Conservation (phyloP, 2,797 vertebrate species). For the Sebastes glaucus region DNA sequence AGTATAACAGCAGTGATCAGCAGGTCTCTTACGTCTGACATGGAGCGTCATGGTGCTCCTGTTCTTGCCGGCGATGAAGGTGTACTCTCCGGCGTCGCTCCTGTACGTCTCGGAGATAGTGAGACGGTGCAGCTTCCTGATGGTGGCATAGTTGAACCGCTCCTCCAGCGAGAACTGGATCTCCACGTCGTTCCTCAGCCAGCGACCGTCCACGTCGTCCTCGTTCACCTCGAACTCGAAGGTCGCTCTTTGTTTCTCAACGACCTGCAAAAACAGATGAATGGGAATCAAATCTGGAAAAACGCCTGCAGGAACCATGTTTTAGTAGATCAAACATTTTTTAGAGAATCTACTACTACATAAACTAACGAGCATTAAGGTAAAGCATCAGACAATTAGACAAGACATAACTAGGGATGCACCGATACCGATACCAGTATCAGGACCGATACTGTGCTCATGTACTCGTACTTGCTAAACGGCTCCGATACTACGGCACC, state of each 20-base stretch:
- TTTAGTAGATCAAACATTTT: background rate
- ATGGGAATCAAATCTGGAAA: background rate
- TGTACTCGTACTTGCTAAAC: too few relatives aligned
- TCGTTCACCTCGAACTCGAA: conserved; percentile 91
- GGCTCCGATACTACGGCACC: too few relatives aligned
- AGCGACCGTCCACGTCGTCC: conserved; percentile 91
- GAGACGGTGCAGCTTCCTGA: conserved; percentile 85
- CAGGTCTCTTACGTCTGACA: conserved; percentile 88
- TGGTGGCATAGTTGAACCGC: conserved; percentile 83
- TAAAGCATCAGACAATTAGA: background rate
- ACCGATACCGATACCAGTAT: too few relatives aligned
- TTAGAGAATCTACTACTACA: background rate
- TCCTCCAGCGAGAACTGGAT: conserved; percentile 87
- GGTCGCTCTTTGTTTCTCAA: conserved; percentile 80
- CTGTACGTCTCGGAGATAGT: conserved; percentile 81
- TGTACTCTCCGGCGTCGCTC: conserved; percentile 89
- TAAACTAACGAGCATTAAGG: background rate
- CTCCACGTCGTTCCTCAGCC: conserved; percentile 93
- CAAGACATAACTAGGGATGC: background rate
- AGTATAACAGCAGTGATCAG: background rate
- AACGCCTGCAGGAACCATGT: background rate
- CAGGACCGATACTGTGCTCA: too few relatives aligned
- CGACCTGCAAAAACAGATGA: conserved; percentile 46
- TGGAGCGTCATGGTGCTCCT: conserved; percentile 88
- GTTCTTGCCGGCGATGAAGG: conserved; percentile 91